Evolutionary conservation across 2,113 vertebrate genomes (phyloP), one percentile per base, ranked within the genome.

Genomic region (Xiphorhynchus elegans): DNA sequence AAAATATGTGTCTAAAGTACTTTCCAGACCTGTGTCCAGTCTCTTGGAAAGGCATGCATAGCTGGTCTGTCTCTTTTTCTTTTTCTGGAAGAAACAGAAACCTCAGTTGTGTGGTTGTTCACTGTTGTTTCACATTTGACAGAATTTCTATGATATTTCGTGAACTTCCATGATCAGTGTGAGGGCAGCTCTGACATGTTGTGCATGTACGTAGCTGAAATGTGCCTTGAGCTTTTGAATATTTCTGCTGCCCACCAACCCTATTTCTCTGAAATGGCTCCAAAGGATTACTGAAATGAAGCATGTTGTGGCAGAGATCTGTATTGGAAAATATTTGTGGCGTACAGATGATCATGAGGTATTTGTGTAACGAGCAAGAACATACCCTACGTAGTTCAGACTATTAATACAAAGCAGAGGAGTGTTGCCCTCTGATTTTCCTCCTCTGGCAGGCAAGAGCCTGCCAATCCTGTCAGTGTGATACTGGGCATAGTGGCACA

Each of bases 271-370:
- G 53, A 70, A 89, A 66, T 56, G 13, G 5, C 46, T 91, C 53
- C 73, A 42, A 53, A 76, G 52, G 39, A 52, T 88, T 94, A 44
- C 76, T 64, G 68, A 80, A 83, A 81, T n/a, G 52, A 49, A 88
- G n/a, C 49, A 15, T 89, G 44, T 55, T 44, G 66, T 95, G 93
- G 88, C 92, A 88, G 44, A 70, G 16, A 37, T 59, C 79, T 90
- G 39, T 84, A 60, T 25, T 86, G 87, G 77, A 92, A 95, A 96
- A 75, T 92, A 94, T 64, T 93, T 93, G 79, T 84, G 85, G 88
- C 73, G 81, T 67, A 86, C 2, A 1, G 60, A 68, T 81, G 82
- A 70, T 86, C 59, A 25, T 83, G 96, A 83, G 70, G 68, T 87
- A 90, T 88, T 80, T 88, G 79, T 67, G 46, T 72, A 82, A 49